A percentile compares a stretch with the other conserved stretches of the same genome.
phyloP scores from a whole-genome alignment of 2,888 invertebrate species.

The Saturnia japonica region DNA sequence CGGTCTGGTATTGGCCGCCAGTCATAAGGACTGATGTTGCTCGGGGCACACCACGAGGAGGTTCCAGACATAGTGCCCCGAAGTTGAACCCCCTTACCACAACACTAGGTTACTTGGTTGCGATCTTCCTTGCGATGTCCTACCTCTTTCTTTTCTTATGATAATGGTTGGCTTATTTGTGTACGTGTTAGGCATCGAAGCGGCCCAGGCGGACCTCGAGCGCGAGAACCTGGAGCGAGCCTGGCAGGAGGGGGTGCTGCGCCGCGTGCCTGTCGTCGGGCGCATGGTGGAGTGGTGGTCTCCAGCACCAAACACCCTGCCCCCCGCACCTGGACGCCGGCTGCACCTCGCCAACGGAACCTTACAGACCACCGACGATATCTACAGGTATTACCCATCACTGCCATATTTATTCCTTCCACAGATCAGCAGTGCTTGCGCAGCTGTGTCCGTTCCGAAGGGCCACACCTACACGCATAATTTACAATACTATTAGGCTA shows the following conservation, averaged over 20 bases:
- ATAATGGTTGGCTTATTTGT: too few relatives aligned
- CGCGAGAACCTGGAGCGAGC: slow-evolving; percentile 94
- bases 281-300: slow-evolving; percentile 98
- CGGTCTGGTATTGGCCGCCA: too few relatives aligned
- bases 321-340: slow-evolving; percentile 86
- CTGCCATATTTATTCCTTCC: too few relatives aligned
- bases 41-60: too few relatives aligned
- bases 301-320: slow-evolving; percentile 84
- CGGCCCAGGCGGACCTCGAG: slow-evolving; percentile 94
- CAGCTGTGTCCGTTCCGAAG: too few relatives aligned
- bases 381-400: slow-evolving; percentile 48
- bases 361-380: slow-evolving; percentile 76
- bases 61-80: too few relatives aligned
- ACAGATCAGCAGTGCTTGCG: too few relatives aligned
- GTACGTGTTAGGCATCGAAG: slow-evolving; percentile 88
- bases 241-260: slow-evolving; percentile 96
- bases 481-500: neutral
- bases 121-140: too few relatives aligned
- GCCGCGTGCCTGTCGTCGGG: slow-evolving; percentile 97
- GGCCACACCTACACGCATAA: neutral
- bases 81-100: too few relatives aligned
- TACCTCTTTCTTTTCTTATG: too few relatives aligned
- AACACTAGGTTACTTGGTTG: too few relatives aligned
- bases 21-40: too few relatives aligned
- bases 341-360: slow-evolving; percentile 92